Base-by-base conservation (phyloP, 1,140 invertebrate genomes). In the Philaenus spumarius region DNA sequence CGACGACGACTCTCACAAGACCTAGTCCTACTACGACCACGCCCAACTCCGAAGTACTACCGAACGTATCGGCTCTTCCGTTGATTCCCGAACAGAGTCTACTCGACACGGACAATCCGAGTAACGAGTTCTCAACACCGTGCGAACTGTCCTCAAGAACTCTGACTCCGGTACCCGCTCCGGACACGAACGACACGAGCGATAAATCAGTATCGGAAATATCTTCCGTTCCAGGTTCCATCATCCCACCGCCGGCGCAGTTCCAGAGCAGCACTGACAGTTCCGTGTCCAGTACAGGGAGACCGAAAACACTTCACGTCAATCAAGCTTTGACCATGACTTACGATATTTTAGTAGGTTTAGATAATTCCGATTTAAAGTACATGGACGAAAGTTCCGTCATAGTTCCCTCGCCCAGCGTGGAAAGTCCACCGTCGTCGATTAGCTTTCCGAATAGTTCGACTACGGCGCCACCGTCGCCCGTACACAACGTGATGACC, bases 381-480 rank as follows among this genome's bases (percentile, higher is more conserved):
- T 94, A 82, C 69, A 93, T 93, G 90, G 91, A 93, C 69, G 91
- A 94, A 68, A 93, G 89, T 71, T 93, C 90, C 5, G 80, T 92
- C 26, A 85, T 87, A 61, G 74, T 92, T 45, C 80, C 85, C 17
- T 87, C 87, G 57, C 87, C 87, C 22, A 82, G 79, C 45, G 81
- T 81, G 61, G 87, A 87, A 69, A 87, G 84, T 69, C 83, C 85
- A 47, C 82, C 80, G 53, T 86, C 83, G 51, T 77, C 84, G 58
- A 79, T 80, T 68, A 77, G 71, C 60, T 77, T 75, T 42, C 64
- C 75, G 9, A 61, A 64, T 30, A 59, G 73, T 1, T 71, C 78
- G 15, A 67, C 69, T 5, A 62, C 63, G 9, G 58, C 67, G 11
- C 71, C 68, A 35, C 72, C 75, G 9, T 75, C 77, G 2, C 71